These are phyloP conservation scores for Brachypodius melanocephalos DNA, from an alignment of 2,113 vertebrate species.

Conservation along the genomic window DNA sequence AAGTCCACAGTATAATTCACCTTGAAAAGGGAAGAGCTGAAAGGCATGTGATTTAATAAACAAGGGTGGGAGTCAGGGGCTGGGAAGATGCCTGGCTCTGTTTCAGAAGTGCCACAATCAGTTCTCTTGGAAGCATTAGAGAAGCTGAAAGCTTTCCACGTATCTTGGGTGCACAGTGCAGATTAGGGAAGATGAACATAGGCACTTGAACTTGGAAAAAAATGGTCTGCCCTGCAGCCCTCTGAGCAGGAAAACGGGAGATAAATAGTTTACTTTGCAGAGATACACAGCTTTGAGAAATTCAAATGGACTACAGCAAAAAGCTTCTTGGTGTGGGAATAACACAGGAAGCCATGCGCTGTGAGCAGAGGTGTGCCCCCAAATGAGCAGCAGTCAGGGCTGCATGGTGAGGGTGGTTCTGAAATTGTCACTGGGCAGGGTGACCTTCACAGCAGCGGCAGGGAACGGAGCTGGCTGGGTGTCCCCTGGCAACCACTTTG, in stretches of 20 bases:
- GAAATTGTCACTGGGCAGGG: not conserved
- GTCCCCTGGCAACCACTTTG: not conserved
- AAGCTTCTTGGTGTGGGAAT: not conserved
- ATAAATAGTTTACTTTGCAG: not conserved
- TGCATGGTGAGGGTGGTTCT: accelerated
- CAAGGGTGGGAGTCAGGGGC: not conserved
- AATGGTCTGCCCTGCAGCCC: not conserved
- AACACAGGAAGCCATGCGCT: not conserved
- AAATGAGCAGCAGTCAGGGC: accelerated
- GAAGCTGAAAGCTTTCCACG: not conserved
- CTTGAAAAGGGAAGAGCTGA: not conserved
- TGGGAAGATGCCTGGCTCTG: not conserved
- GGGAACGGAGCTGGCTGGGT: not conserved
- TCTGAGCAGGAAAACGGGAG: not conserved
- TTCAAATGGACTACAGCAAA: not conserved
- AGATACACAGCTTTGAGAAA: not conserved
- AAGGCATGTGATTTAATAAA: not conserved
- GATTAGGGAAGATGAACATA: accelerated
- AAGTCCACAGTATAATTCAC: not conserved
- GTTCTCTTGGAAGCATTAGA: not conserved
- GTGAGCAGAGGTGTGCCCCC: not conserved
- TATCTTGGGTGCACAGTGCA: not conserved
- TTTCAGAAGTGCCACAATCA: not conserved
- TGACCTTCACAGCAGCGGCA: accelerated
- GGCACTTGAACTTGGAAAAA: not conserved